Base-by-base conservation (phyloP, 2,113 vertebrate species). In the Podarcis cretensis region DNA sequence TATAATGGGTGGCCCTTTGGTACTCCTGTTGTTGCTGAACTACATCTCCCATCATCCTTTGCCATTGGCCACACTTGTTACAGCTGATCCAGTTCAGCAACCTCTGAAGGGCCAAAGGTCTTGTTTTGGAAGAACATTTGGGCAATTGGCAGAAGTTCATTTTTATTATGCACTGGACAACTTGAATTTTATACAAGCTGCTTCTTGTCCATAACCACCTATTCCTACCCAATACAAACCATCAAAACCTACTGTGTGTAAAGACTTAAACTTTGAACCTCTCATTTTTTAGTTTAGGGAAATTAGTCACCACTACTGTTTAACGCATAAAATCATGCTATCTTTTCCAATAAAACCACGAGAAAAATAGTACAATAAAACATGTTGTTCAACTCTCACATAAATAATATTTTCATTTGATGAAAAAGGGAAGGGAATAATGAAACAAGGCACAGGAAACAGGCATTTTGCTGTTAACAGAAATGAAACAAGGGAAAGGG, bases 401-500 rank as follows among this genome's bases (percentile, higher is more conserved):
- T 96, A 96, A 97, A 96, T 94, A 94, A 93, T 21, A 0, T 94
- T 93, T 97, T 97, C 96, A 93, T 96, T 97, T 96, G 95, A 93
- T 90, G 92, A 84, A 75, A 91, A 79, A 80, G 68, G 65, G 85
- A 75, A 78, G 93, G 76, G 32, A 87, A 89, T 84, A 87, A 65
- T 77, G 87, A 91, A 89, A 48, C 82, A 94, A 94, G 89, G 94
- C 93, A 92, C 96, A 92, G 94, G 97, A 97, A 97, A 96, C 32
- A 95, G 88, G 76, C 93, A 84, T 94, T 97, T 97, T 96, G 95
- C 95, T 93, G 85, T 92, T 93, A 71, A 92, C 91, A 76, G 95
- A 93, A 95, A 94, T 95, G 93, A 96, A 96, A 91, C 86, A 95
- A 84, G 30, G 68, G 71, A 87, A 91, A 92, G 75, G 87, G 86